Evolutionary conservation across 2,113 vertebrate genomes (phyloP), one percentile per base, ranked within the genome.

Genomic region (Cranoglanis bouderius): DNA sequence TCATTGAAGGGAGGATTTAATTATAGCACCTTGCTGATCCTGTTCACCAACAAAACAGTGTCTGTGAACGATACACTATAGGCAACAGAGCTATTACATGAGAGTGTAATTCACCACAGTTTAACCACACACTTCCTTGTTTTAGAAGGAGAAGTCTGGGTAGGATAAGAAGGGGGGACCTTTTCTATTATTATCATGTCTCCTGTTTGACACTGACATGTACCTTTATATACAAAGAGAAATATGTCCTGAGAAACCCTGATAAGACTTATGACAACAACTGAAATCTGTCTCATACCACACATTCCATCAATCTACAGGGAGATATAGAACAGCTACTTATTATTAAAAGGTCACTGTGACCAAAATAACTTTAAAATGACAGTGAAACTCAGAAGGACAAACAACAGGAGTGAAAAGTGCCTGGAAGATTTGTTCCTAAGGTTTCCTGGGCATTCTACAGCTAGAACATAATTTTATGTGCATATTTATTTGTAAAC

Each of bases 41-140:
- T 88, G 90, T 90, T 91, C 55, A 85, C 29, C 16, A 38, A 86
- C 90, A 84, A 75, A 61, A 32, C 82, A 74, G 38, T 43, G 13
- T 85, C 61, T 89, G 26, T 83, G 59, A 67, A 40, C 53, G 49
- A 43, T 40, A 29, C 32, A 57, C 1, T 75, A 38, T 67, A 84
- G 46, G 67, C 81, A 65, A 49, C 0, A 24, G 40, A 75, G 40
- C 16, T 7, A 24, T 77, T 38, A 9, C n/a, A 74, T 46, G 32
- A 86, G 16, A 16, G 24, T 26, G 21, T 74, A 85, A 46, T 6
- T 9, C 43, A 21, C 26, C 18, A 21, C 81, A 81, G 53, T 35
- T 84, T 70, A 59, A 16, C 1, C 24, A 80, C 49, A 89, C 29
- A 53, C 16, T 3, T 59, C 35, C 16, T 80, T 63, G 82, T 78